phyloP scores from a whole-genome alignment of 2,888 invertebrate species.

The Netelia melanura region DNA sequence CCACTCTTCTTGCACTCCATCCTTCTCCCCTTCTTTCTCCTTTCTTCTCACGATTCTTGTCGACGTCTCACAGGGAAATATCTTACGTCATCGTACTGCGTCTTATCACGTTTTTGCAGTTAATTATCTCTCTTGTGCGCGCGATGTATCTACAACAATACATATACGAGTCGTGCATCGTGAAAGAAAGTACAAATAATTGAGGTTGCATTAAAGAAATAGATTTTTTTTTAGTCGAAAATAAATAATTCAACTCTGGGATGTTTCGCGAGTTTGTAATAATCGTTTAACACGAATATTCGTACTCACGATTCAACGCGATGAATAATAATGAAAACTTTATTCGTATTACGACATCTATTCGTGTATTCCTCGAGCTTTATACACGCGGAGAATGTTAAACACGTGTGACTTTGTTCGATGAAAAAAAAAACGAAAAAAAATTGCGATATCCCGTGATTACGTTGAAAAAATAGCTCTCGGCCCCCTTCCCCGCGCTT shows the following conservation, averaged over 20 bases:
- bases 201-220: neutral
- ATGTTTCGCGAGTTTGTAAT: neutral
- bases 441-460: constrained; percentile 33
- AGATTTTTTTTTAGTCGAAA: neutral
- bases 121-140: constrained; percentile 50
- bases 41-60: constrained; percentile 40
- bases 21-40: neutral
- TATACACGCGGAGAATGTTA: neutral
- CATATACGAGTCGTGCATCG: neutral
- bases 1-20: constrained; percentile 10
- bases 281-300: neutral
- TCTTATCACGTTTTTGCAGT: constrained; percentile 55
- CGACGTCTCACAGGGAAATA: constrained; percentile 55
- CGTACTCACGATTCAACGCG: neutral
- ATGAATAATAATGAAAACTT: neutral
- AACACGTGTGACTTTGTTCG: constrained; percentile 29
- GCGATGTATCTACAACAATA: constrained; percentile 30
- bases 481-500: constrained; percentile 1
- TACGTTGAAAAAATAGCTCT: constrained; percentile 6
- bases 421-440: constrained; percentile 8
- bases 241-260: neutral
- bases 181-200: constrained; percentile 4
- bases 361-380: neutral
- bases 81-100: constrained; percentile 58
- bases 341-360: neutral